Evolutionary conservation across 2,113 vertebrate genomes (phyloP).

Genomic region (Limanda limanda): DNA sequence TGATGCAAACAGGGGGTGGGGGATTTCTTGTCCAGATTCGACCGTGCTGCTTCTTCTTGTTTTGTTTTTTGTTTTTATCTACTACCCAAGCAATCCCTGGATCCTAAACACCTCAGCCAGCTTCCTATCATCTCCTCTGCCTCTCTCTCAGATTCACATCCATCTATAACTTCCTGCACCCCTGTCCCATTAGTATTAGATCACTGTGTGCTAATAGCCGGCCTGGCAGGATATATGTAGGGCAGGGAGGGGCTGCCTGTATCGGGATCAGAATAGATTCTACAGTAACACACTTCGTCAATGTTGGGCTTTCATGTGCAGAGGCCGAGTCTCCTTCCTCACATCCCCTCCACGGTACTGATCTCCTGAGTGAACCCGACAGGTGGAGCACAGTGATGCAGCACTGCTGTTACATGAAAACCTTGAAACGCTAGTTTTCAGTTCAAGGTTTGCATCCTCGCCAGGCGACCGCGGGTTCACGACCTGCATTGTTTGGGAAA

Average conservation of each 20-base stretch:
- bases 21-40: background rate
- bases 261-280: constrained; percentile 28
- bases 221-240: constrained; percentile 47
- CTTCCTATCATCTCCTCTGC: background rate
- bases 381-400: constrained; percentile 9
- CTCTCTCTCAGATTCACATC: constrained; percentile 18
- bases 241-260: constrained; percentile 11
- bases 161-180: constrained; percentile 31
- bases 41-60: constrained; percentile 28
- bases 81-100: background rate
- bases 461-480: background rate
- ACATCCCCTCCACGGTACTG: background rate
- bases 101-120: constrained; percentile 4
- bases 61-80: constrained; percentile 29
- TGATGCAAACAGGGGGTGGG: background rate
- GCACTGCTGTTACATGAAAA: background rate
- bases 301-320: constrained; percentile 3
- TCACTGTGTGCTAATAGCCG: constrained; percentile 18
- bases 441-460: background rate
- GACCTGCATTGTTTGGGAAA: background rate
- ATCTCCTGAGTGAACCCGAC: constrained; percentile 10
- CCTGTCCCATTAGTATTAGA: constrained; percentile 23
- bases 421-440: background rate
- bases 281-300: constrained; percentile 39
- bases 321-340: constrained; percentile 8